A percentile compares a stretch with the other conserved stretches of the same genome.
Evolutionary conservation across 2,113 vertebrate genomes (phyloP).

Genomic region (Hemibagrus wyckioides): DNA sequence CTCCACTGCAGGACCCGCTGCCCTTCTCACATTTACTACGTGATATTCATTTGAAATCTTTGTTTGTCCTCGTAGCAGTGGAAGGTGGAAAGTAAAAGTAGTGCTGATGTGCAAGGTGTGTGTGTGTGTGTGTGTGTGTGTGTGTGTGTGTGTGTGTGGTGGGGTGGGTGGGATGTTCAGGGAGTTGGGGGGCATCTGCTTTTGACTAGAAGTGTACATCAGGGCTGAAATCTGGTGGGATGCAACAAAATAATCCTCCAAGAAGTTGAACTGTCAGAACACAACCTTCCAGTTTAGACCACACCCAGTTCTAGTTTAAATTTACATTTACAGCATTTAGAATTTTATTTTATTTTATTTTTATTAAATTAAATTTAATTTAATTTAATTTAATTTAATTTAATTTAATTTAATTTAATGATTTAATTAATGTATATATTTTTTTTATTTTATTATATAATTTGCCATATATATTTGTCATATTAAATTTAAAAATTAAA

Average conservation of each 20-base stretch:
- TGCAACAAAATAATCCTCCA: background rate
- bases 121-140: background rate
- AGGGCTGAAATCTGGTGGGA: background rate
- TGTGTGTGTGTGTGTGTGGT: no score
- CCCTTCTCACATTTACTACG: background rate
- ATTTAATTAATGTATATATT: no score
- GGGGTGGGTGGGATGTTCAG: no score
- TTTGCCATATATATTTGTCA: no score
- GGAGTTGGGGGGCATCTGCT: no score
- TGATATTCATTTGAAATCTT: background rate
- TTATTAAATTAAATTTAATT: no score
- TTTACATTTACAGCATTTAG: no score
- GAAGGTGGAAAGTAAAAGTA: background rate
- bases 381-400: no score
- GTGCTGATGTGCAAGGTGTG: background rate
- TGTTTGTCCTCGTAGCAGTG: background rate
- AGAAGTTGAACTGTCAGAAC: background rate
- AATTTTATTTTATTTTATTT: no score
- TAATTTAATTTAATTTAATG: no score
- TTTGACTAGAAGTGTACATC: background rate
- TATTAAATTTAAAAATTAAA: no score
- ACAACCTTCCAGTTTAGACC: background rate
- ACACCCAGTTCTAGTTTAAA: background rate
- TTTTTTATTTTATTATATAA: no score
- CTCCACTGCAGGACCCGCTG: background rate